A percentile compares a stretch with the other conserved stretches of the same genome.
Conservation (phyloP, 1,140 invertebrate species). For the Tetramorium parvispinum region DNA sequence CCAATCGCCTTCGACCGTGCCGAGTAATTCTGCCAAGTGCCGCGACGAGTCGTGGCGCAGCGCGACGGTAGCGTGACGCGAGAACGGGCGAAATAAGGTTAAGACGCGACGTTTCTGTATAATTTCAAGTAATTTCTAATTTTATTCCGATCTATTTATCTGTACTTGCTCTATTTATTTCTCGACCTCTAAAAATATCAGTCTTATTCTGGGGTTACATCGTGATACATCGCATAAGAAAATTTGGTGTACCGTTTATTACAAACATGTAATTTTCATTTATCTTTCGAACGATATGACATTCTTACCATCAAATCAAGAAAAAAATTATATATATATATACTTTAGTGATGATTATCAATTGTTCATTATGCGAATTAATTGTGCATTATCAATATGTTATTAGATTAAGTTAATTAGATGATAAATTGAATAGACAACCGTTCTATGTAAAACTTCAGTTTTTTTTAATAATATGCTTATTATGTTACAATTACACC, state of each 20-base stretch:
- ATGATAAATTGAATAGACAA: not conserved
- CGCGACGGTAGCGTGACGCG: not conserved
- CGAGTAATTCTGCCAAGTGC: conserved; percentile 46
- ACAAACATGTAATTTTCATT: not conserved
- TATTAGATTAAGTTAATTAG: conserved; percentile 7
- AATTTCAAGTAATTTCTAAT: not conserved
- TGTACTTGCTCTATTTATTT: not conserved
- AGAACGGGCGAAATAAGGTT: not conserved
- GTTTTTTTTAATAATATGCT: not conserved
- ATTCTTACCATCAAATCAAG: not conserved
- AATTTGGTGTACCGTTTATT: not conserved
- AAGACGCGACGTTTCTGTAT: not conserved
- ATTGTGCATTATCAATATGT: not conserved
- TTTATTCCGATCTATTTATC: not conserved
- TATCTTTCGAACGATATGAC: not conserved
- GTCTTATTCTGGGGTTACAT: not conserved
- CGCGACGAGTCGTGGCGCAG: conserved; percentile 83
- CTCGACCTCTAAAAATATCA: not conserved
- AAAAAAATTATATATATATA: no score
- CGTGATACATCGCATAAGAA: not conserved
- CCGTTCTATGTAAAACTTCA: not conserved
- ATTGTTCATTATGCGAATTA: not conserved
- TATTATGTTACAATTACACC: not conserved
- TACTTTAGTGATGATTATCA: not conserved
- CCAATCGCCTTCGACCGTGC: not conserved